Evolutionary conservation across 2,797 vertebrate species (phyloP).

Genomic region (Mus minutoides): DNA sequence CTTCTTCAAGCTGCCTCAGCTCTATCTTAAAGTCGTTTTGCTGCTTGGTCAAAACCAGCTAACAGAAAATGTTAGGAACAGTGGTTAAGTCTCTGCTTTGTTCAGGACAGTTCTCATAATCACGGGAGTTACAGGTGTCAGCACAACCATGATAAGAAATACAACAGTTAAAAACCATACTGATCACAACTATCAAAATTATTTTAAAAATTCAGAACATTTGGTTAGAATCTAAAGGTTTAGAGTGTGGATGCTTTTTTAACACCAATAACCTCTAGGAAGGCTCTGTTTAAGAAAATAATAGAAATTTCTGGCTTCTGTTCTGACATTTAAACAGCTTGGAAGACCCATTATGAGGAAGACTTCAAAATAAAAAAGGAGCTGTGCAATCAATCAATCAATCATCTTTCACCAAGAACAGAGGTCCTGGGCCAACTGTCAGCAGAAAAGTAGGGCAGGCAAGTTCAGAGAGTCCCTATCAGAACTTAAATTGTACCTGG

Average conservation of each 20-base stretch:
- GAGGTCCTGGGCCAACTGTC: background rate
- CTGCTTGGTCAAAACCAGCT: slow-evolving; percentile 90
- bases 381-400: no score
- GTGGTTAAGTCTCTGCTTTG: background rate
- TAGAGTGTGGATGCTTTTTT: background rate
- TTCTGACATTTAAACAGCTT: background rate
- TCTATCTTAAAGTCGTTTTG: slow-evolving; percentile 92
- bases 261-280: background rate
- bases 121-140: background rate
- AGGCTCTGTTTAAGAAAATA: slow-evolving; percentile 26
- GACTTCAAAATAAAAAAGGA: background rate
- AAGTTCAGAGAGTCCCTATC: background rate
- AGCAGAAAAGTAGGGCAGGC: background rate
- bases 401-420: background rate
- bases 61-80: slow-evolving; percentile 6
- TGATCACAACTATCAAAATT: background rate
- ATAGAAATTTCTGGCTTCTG: background rate
- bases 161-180: background rate
- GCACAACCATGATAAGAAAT: background rate
- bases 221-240: background rate
- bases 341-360: background rate
- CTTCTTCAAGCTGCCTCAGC: slow-evolving; percentile 90
- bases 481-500: background rate
- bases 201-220: background rate
- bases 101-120: background rate